Evolutionary conservation across 2,113 vertebrate genomes (phyloP).

Genomic region (Zosterops japonicus): DNA sequence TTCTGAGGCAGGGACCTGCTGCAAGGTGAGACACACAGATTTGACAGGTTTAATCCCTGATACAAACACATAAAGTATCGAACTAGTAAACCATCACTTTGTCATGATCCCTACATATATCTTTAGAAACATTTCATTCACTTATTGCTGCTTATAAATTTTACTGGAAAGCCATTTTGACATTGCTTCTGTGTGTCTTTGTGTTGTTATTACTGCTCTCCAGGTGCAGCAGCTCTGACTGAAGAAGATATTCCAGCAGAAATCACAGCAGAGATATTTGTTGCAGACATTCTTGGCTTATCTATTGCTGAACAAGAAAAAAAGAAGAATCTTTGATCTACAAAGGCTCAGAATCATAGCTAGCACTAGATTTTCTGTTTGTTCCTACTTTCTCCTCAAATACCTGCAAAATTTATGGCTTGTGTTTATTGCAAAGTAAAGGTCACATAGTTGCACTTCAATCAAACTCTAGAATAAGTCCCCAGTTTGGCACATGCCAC

Average conservation of each 20-base stretch:
- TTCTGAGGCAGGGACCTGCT: neutral
- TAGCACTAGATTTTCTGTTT: neutral
- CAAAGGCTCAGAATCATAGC: neutral
- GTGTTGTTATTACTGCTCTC: constrained; percentile 7
- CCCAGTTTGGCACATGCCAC: neutral
- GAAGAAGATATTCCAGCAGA: constrained; percentile 82
- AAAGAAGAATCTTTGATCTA: neutral
- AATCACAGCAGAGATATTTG: constrained; percentile 83
- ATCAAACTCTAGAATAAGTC: neutral
- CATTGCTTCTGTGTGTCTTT: neutral
- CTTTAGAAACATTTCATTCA: neutral
- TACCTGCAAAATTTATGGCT: neutral
- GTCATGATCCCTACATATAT: neutral
- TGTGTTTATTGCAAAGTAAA: neutral
- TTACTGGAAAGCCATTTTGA: neutral
- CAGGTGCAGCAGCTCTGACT: constrained; percentile 69
- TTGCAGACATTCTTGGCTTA: constrained; percentile 82
- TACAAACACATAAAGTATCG: neutral
- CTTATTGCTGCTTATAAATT: neutral
- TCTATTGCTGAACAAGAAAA: constrained; percentile 21
- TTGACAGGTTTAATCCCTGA: neutral
- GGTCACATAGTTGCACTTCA: neutral
- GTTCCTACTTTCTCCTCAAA: neutral
- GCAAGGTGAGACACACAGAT: neutral
- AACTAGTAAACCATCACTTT: neutral